Base-by-base conservation (phyloP, 2,113 vertebrate genomes). In the Sceloporus undulatus region DNA sequence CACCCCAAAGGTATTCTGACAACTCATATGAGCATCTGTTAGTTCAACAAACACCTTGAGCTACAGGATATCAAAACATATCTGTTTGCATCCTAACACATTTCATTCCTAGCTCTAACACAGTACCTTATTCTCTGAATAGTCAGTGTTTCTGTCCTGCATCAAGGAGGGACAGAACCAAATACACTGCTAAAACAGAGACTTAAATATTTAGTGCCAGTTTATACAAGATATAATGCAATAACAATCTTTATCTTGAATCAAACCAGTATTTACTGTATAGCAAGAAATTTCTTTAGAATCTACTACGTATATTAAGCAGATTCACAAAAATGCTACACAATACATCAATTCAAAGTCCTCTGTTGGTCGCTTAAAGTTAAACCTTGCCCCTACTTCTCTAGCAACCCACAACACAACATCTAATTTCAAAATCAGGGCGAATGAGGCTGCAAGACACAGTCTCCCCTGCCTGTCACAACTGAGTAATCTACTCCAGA, bases 41-140 rank as follows among this genome's bases (percentile, higher is more conserved):
- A 70, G 87, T 23, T 84, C 65, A 84, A 85, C 85, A 75, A 91
- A 70, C 29, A 6, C 83, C 81, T 62, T 77, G 9, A n/a, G 34
- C 59, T 18, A 77, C 84, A 54, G 85, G 78, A 54, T 3, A 23
- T 62, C 73, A 65, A 29, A 25, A 27, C 7, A 10, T 42, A 77
- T 1, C 79, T 29, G 19, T 80, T 0, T 54, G 87, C 6, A 79
- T 38, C 79, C 27, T 38, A 81, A 89, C 54, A 71, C 3, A n/a
- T 21, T 54, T 80, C 13, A 40, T 56, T 77, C 77, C 54, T 59
- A 68, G 40, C 62, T 52, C 25, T 27, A 74, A 2, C 8, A 75
- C 0, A 42, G 40, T 25, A 81, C 42, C n/a, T 68, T 79, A 66
- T 48, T 76, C 8, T 29, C 70, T 86, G 65, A 34, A 4, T 0